phyloP scores from a whole-genome alignment of 2,797 vertebrate genomes.

The Menidia menidia region DNA sequence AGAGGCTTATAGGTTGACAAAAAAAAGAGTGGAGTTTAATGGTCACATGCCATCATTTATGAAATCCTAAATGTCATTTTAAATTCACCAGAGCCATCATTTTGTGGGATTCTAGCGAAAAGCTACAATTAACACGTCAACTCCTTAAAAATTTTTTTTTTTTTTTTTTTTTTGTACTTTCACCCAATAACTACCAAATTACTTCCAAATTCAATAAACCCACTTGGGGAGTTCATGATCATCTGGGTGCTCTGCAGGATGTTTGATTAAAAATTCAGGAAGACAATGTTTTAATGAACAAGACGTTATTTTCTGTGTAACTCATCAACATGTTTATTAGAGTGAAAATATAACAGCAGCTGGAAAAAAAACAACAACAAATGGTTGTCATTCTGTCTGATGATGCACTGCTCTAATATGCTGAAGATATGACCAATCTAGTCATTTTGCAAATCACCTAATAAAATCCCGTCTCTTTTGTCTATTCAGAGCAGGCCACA shows the following conservation, averaged over 20 bases:
- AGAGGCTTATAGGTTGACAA: constrained; percentile 20
- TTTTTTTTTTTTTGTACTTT: constrained; percentile 5
- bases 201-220: neutral
- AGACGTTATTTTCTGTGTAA: neutral
- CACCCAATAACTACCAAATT: neutral
- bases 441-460: neutral
- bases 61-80: constrained; percentile 32
- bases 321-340: neutral
- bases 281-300: constrained; percentile 1
- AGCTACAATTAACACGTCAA: constrained; percentile 42
- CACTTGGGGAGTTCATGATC: constrained; percentile 14
- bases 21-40: constrained; percentile 8
- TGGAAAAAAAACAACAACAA: too few relatives aligned
- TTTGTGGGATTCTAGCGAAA: constrained; percentile 25
- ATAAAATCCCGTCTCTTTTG: neutral
- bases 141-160: neutral
- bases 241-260: neutral
- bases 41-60: constrained; percentile 23
- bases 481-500: too few relatives aligned
- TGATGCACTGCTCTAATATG: neutral
- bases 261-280: neutral
- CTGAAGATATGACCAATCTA: neutral
- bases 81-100: constrained; percentile 21
- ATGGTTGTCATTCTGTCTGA: neutral
- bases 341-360: too few relatives aligned